Evolutionary conservation across 1,140 invertebrate genomes (phyloP).

Genomic region (Anoplophora glabripennis): DNA sequence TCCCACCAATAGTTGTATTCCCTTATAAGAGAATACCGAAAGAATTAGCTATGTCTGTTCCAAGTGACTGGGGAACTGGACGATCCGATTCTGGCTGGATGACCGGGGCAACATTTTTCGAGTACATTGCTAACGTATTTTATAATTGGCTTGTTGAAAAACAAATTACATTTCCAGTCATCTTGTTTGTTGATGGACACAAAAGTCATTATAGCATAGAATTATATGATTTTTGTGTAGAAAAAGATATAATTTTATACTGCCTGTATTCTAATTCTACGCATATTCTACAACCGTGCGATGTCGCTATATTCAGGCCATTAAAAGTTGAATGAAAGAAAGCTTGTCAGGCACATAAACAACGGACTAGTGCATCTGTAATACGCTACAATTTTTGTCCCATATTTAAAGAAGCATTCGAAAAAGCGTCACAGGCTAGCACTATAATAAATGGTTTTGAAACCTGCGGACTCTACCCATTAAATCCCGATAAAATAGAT

Average conservation of each 20-base stretch:
- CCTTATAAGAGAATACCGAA: constrained; percentile 33
- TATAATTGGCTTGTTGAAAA: constrained; percentile 36
- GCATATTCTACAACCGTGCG: constrained; percentile 47
- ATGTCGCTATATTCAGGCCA: constrained; percentile 43
- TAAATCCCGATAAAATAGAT: constrained; percentile 23
- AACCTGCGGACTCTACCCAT: constrained; percentile 45
- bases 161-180: constrained; percentile 39
- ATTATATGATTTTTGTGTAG: constrained; percentile 43
- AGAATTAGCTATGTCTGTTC: constrained; percentile 35
- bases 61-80: constrained; percentile 44
- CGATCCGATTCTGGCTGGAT: constrained; percentile 47
- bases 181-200: constrained; percentile 49
- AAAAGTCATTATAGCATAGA: constrained; percentile 45
- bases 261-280: constrained; percentile 46
- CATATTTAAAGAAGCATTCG: constrained; percentile 39
- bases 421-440: constrained; percentile 20
- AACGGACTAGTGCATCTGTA: constrained; percentile 1
- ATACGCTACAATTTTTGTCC: constrained; percentile 36
- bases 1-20: constrained; percentile 38
- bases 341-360: constrained; percentile 12
- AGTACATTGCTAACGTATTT: constrained; percentile 47
- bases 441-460: constrained; percentile 44
- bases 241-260: constrained; percentile 44
- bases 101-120: constrained; percentile 44
- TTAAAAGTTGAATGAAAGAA: constrained; percentile 42